phyloP scores from a whole-genome alignment of 2,797 vertebrate species.

The Smutsia temminckii region DNA sequence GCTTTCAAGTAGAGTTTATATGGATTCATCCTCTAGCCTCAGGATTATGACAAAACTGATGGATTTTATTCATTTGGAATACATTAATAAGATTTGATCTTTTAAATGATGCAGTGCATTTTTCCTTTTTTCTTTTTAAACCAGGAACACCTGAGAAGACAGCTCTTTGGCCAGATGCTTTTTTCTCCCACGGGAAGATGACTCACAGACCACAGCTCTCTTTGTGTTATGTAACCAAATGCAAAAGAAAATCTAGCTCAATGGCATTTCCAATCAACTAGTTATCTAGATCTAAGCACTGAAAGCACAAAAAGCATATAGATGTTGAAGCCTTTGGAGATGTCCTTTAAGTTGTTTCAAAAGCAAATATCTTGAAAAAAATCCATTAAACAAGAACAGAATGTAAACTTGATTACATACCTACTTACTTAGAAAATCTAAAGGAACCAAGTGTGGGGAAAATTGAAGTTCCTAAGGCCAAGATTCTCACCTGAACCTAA shows the following conservation, averaged over 20 bases:
- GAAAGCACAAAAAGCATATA: background rate
- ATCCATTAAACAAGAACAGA: conserved; percentile 72
- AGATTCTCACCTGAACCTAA: background rate
- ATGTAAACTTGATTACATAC: conserved; percentile 53
- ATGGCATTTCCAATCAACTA: accelerated
- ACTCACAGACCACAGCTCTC: background rate
- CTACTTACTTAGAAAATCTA: conserved; percentile 35
- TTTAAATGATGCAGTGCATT: background rate
- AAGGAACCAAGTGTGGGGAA: background rate
- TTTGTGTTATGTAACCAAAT: background rate
- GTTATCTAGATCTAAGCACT: accelerated
- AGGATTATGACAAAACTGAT: background rate
- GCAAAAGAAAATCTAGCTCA: background rate
- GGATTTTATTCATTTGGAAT: conserved; percentile 42
- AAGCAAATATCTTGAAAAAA: conserved; percentile 66
- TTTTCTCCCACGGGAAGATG: background rate
- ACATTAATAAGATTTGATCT: conserved; percentile 48
- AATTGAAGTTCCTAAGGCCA: too few species aligned
- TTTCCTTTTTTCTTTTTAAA: background rate
- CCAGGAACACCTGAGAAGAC: conserved; percentile 24
- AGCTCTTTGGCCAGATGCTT: background rate
- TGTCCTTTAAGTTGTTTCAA: background rate
- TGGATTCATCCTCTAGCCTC: background rate
- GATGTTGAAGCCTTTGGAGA: conserved; percentile 53
- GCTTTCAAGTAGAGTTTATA: conserved; percentile 13